These are phyloP conservation scores for Lophura nycthemera DNA, from an alignment of 2,113 vertebrate genomes.

Conservation along the genomic window DNA sequence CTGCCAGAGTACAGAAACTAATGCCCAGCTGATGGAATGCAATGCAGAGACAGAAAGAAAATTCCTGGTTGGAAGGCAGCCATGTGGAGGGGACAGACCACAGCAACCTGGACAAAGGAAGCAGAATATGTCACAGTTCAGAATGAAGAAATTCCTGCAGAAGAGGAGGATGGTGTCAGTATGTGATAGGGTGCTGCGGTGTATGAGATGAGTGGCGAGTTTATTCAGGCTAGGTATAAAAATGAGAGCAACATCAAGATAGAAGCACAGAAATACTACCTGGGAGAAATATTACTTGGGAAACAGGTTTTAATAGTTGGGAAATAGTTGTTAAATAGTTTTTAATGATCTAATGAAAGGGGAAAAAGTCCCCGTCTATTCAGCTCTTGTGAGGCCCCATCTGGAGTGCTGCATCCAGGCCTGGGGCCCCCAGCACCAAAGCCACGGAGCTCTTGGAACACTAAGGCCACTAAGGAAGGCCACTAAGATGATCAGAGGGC, in stretches of 20 bases:
- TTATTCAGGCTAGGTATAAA: neutral
- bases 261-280: neutral
- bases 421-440: too few species aligned
- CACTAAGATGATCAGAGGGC: too few species aligned
- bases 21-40: neutral
- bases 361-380: neutral
- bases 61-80: neutral
- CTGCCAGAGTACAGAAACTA: neutral
- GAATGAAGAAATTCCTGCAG: neutral
- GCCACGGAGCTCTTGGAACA: too few species aligned
- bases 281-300: neutral
- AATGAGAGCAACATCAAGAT: neutral
- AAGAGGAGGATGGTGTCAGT: neutral
- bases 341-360: neutral
- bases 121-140: neutral
- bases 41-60: neutral
- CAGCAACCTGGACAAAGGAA: neutral
- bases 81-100: neutral
- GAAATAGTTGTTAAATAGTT: neutral
- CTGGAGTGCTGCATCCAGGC: too few species aligned
- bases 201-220: neutral
- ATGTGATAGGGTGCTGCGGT: fast-evolving
- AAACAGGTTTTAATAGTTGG: too few species aligned
- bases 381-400: too few species aligned
- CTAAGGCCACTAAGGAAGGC: too few species aligned